phyloP scores from a whole-genome alignment of 2,113 vertebrate genomes.

The Takifugu bimaculatus region DNA sequence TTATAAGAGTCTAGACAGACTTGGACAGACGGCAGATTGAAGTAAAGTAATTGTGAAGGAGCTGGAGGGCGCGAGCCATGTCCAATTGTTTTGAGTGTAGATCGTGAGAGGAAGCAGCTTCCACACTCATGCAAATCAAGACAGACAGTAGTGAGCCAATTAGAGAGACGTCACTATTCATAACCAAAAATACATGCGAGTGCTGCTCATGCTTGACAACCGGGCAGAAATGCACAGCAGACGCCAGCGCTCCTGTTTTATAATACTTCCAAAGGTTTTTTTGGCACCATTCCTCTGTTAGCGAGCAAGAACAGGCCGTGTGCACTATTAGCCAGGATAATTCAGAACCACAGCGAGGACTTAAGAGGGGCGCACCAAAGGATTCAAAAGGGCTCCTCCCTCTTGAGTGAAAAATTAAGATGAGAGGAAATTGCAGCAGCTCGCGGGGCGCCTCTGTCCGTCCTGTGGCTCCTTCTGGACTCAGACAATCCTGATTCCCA shows the following conservation, averaged over 20 bases:
- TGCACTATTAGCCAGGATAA: conserved; percentile 4
- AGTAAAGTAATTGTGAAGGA: conserved; percentile 24
- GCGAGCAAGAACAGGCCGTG: not conserved
- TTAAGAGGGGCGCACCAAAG: conserved; percentile 41
- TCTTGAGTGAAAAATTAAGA: conserved; percentile 60
- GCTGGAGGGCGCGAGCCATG: conserved; percentile 34
- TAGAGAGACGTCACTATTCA: conserved; percentile 45
- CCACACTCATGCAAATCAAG: conserved; percentile 51
- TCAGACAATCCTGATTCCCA: conserved; percentile 44
- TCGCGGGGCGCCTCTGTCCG: conserved; percentile 58
- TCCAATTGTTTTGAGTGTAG: conserved; percentile 52
- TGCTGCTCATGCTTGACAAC: conserved; percentile 31
- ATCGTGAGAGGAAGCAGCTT: conserved; percentile 40
- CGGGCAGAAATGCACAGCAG: conserved; percentile 12
- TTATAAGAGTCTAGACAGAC: not conserved
- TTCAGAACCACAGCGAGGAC: conserved; percentile 44
- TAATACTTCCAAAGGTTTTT: not conserved
- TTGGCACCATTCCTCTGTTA: not conserved
- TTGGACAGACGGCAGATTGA: conserved; percentile 1
- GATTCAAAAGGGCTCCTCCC: conserved; percentile 46
- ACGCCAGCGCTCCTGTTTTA: conserved; percentile 8
- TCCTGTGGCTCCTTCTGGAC: conserved; percentile 45
- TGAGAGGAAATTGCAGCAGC: conserved; percentile 53
- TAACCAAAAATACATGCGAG: conserved; percentile 31
- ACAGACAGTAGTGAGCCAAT: conserved; percentile 47